Evolutionary conservation across 2,797 vertebrate genomes (phyloP).

Genomic region (Clarias laeviceps): DNA sequence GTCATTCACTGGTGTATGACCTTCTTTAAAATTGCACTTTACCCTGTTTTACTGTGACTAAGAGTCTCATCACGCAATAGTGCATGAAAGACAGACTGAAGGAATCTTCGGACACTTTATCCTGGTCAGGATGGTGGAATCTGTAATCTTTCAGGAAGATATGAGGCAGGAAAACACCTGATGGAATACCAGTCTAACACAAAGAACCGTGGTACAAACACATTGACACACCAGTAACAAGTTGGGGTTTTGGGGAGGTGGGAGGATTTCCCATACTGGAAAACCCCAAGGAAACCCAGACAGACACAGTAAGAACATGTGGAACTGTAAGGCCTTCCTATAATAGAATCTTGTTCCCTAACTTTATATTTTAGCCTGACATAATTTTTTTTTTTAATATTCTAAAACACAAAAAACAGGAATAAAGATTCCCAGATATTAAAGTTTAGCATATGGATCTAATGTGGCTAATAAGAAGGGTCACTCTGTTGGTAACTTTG

Average conservation of each 20-base stretch:
- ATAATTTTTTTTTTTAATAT: no score
- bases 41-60: no score
- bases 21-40: no score
- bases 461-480: background rate
- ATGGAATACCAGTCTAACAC: background rate
- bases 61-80: no score
- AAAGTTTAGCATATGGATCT: background rate
- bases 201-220: background rate
- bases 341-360: background rate
- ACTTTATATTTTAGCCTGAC: background rate
- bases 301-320: background rate
- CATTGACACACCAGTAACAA: background rate
- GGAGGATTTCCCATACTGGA: background rate
- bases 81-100: background rate
- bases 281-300: background rate
- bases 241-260: background rate
- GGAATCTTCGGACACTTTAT: background rate
- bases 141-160: background rate
- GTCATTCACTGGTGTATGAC: no score
- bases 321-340: background rate
- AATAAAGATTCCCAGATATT: background rate
- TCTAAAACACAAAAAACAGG: background rate
- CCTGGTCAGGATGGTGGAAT: background rate
- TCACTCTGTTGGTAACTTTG: conserved; percentile 23
- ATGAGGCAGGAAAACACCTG: background rate